Evolutionary conservation across 2,888 invertebrate genomes (phyloP).

Genomic region (Sphaerophoria taeniata): DNA sequence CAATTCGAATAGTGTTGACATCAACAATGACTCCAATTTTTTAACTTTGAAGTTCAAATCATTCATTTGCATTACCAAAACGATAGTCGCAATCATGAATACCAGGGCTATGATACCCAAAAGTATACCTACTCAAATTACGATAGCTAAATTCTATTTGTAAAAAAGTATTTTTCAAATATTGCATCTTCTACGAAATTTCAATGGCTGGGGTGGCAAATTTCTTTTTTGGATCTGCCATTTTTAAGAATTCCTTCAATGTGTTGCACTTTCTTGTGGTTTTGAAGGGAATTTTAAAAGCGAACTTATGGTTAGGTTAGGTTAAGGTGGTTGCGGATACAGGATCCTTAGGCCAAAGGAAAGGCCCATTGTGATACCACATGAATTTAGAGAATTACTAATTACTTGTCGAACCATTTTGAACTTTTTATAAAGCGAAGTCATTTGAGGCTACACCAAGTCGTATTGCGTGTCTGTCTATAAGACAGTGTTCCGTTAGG

Average conservation of each 20-base stretch:
- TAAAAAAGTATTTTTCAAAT: background rate
- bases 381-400: too few species aligned
- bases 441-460: too few species aligned
- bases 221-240: background rate
- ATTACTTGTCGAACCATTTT: too few species aligned
- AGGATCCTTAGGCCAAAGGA: too few species aligned
- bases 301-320: too few species aligned
- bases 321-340: too few species aligned
- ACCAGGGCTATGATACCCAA: slow-evolving; percentile 77
- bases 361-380: too few species aligned
- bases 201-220: background rate
- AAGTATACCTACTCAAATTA: slow-evolving; percentile 73
- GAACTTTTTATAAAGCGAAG: too few species aligned
- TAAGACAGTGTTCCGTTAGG: too few species aligned
- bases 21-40: slow-evolving; percentile 76
- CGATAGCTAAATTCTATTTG: slow-evolving; percentile 17
- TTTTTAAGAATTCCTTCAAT: background rate
- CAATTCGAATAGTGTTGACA: slow-evolving; percentile 58
- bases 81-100: slow-evolving; percentile 76
- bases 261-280: too few species aligned
- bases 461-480: too few species aligned
- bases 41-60: slow-evolving; percentile 77
- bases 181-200: background rate
- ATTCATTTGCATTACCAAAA: slow-evolving; percentile 77
- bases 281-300: too few species aligned